Conservation (phyloP, 2,797 vertebrate genomes). For the Characodon lateralis region DNA sequence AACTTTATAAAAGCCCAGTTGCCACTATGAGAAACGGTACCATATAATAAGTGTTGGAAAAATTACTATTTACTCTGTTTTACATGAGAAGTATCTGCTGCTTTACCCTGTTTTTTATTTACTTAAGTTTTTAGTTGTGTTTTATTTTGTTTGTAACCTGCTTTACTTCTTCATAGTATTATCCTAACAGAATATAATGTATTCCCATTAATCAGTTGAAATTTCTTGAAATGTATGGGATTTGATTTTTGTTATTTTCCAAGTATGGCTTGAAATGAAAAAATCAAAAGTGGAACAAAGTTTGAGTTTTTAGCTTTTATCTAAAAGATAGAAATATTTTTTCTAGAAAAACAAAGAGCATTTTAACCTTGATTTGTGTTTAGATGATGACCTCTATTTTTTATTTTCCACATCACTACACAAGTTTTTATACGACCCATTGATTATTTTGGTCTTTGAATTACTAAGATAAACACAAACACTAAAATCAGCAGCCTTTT, state of each 20-base stretch:
- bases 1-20: conserved; percentile 26
- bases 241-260: neutral
- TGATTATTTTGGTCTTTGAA: neutral
- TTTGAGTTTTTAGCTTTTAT: neutral
- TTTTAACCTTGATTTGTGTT: neutral
- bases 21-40: neutral
- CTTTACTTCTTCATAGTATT: neutral
- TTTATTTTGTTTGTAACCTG: neutral
- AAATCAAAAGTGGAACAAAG: neutral
- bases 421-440: neutral
- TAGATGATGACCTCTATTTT: neutral
- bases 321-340: neutral
- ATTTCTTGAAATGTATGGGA: neutral
- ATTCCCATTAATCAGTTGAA: neutral
- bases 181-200: neutral
- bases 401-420: neutral
- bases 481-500: neutral
- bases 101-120: neutral
- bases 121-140: neutral
- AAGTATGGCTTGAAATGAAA: neutral
- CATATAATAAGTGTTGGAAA: neutral
- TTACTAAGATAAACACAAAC: neutral
- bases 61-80: neutral
- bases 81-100: neutral
- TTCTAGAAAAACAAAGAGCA: neutral